Conservation (phyloP, 1,140 invertebrate genomes). For the Sitobion miscanthi region DNA sequence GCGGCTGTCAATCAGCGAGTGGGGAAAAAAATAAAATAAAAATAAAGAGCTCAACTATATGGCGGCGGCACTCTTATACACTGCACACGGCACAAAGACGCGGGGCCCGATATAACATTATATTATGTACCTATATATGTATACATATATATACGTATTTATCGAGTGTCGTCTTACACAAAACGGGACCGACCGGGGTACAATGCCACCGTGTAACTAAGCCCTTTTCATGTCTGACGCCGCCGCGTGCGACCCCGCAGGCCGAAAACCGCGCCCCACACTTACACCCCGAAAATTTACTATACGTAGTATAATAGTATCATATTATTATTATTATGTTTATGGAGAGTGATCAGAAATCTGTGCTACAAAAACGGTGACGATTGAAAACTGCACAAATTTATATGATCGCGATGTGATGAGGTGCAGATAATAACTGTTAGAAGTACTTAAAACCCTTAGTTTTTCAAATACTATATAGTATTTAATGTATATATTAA, state of each 20-base stretch:
- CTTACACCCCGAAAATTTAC: neutral
- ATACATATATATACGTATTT: neutral
- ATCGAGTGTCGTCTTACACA: conserved; percentile 49
- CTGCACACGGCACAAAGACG: conserved; percentile 14
- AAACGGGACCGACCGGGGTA: conserved; percentile 11
- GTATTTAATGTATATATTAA: no score
- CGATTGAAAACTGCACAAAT: neutral
- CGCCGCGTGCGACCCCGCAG: neutral
- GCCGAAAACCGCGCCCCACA: neutral
- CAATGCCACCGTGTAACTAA: conserved; percentile 29
- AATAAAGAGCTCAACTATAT: conserved; percentile 35
- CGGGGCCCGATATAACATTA: no score
- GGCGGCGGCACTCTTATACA: neutral
- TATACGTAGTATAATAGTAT: neutral
- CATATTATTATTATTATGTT: neutral
- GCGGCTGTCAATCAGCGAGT: conserved; percentile 40
- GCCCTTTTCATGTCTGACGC: conserved; percentile 1
- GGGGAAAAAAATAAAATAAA: conserved; percentile 29
- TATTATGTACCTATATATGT: neutral
- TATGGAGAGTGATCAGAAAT: neutral
- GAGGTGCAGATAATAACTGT: no score
- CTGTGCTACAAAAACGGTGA: neutral
- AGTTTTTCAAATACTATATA: neutral
- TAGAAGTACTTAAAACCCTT: no score
- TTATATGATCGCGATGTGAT: neutral